phyloP scores from a whole-genome alignment of 2,797 vertebrate species.

The Carcharodon carcharias region DNA sequence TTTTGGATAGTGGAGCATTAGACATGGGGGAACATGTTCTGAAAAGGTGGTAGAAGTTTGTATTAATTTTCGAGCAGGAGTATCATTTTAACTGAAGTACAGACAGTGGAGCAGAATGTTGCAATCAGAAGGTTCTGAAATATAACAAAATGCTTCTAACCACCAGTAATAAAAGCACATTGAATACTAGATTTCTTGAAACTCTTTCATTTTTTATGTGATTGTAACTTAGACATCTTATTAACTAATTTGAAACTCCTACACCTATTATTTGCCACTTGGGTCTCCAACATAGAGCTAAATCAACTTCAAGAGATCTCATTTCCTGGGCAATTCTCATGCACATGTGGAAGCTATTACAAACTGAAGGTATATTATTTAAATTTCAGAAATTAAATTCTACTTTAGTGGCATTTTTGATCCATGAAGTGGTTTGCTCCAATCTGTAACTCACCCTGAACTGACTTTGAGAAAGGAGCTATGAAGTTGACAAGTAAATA shows the following conservation, averaged over 20 bases:
- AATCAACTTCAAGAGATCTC: too few species aligned
- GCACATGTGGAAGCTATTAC: neutral
- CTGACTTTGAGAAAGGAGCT: neutral
- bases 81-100: neutral
- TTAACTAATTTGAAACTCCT: neutral
- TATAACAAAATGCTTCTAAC: neutral
- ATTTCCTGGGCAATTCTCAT: neutral
- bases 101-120: neutral
- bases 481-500: neutral
- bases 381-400: neutral
- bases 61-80: neutral
- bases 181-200: neutral
- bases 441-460: neutral
- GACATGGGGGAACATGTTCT: neutral
- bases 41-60: neutral
- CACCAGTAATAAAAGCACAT: neutral
- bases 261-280: neutral
- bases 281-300: neutral
- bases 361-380: neutral
- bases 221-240: neutral
- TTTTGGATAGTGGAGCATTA: neutral
- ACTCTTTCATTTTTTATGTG: neutral
- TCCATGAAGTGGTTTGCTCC: neutral
- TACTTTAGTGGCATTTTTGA: neutral
- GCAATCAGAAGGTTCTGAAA: neutral